These are phyloP conservation scores for Kradibia gibbosae DNA, from an alignment of 1,140 invertebrate species.

Conservation along the genomic window DNA sequence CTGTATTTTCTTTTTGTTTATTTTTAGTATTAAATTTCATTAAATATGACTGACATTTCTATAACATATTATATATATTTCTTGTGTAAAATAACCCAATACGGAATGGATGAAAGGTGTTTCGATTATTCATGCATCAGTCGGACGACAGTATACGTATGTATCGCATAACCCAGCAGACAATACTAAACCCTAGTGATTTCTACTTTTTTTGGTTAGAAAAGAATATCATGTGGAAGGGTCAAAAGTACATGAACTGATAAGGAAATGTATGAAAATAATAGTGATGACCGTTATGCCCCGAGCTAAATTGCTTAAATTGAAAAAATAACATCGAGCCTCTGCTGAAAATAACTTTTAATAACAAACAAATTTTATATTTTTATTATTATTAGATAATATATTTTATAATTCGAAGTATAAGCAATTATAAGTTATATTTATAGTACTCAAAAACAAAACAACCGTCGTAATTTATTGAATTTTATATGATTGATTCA, in stretches of 20 bases:
- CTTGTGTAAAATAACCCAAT: background rate
- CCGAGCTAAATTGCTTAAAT: background rate
- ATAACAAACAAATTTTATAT: too few species aligned
- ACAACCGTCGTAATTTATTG: too few species aligned
- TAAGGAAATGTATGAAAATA: background rate
- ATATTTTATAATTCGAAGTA: too few species aligned
- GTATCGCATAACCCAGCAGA: slow-evolving; percentile 12
- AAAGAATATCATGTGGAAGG: slow-evolving; percentile 12
- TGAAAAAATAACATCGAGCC: too few species aligned
- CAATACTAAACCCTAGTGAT: background rate
- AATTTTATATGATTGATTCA: too few species aligned
- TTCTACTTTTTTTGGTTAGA: slow-evolving; percentile 3
- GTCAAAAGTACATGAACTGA: slow-evolving; percentile 6
- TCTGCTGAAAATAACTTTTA: too few species aligned
- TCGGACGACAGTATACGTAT: background rate
- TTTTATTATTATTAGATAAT: too few species aligned
- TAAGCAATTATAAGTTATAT: too few species aligned
- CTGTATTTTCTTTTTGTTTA: background rate
- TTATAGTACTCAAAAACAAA: too few species aligned
- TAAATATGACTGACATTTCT: slow-evolving; percentile 25
- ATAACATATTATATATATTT: slow-evolving; percentile 6
- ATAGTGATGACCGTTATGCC: background rate
- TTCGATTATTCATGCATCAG: background rate
- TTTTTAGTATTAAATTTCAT: too few species aligned
- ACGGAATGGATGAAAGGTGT: background rate